Base-by-base conservation (phyloP, 2,797 vertebrate genomes). In the Phrynocephalus guinanensis region DNA sequence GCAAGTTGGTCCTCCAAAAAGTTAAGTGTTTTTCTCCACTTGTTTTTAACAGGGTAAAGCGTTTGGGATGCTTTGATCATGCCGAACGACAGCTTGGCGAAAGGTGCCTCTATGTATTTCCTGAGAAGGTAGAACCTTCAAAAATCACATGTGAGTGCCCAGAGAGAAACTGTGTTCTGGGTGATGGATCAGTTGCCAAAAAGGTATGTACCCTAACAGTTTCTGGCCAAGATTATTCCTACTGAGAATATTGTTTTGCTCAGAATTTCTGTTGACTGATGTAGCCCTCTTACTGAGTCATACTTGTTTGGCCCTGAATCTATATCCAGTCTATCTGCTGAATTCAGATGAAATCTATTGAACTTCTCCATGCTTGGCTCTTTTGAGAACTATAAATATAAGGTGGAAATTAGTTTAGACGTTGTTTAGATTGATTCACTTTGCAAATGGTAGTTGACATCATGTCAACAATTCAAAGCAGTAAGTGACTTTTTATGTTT, bases 1-100 rank as follows among this genome's bases (percentile, higher is more conserved):
- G 5, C 44, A 72, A 28, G 22, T 26, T 83, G 50, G 22, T 20
- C 60, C 11, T 26, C 16, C 26, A 26, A 33, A 56, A 56, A 33
- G 9, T 11, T 56, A 24, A 24, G 6, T 56, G n/a, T 38, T 10
- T 52, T 76, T 56, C 48, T 92, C 1, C 26, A 63, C 50, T 84
- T 73, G 22, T 87, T 75, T 33, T 33, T 88, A 84, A 86, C 91
- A 99, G 99, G 96, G 98, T 99, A 89, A 98, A 98, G 93, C 98
- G 98, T 82, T 95, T 99, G 28, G 98, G 98, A 48, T 99, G 98
- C 95, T 99, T 99, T 85, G 99, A 99, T 96, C 99, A 99, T 96
- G 98, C 98, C 86, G 98, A 99, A 95, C 97, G 98, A 94, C 98
- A 99, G 95, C 98, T 99, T 67, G 99, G 98, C 48, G 98, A 99